Evolutionary conservation across 2,888 invertebrate species (phyloP), one percentile per base, ranked within the genome.

Genomic region (Patella pellucida): DNA sequence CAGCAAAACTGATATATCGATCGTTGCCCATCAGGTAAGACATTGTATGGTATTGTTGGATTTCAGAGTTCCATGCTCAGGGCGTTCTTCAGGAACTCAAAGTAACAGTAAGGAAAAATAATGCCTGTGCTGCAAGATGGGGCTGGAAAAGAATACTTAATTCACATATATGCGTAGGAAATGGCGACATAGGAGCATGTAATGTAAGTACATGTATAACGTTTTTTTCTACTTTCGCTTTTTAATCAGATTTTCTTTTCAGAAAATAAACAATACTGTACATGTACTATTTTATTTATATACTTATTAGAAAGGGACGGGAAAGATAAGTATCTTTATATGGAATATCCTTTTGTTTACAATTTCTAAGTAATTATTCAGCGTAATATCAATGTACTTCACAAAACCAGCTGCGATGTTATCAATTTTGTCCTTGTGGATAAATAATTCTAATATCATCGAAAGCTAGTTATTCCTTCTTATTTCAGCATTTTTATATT

Each of bases 141-240:
- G 84, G 84, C 31, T 79, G 84, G 78, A 80, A 82, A 62, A 76
- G 82, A 15, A 84, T 84, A 67, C 79, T 84, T 27, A 84, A 84
- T 74, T 84, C 84, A 14, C 84, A 84, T 73, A 80, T 84, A 50
- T 84, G 84, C 72, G 84, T 82, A 4, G 84, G 84, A 19, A 81
- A 82, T 72, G 84, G 84, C 0, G 82, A 81, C 54, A 79, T 78
- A 15, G 84, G 84, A 5, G 84, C 84, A 0, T 84, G 84, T 68
- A 84, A 84, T 78, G 83, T 84, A 74, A 79, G 82, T 62, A n/a
- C n/a, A n/a, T n/a, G n/a, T n/a, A 54, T n/a, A 72, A 27, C 15
- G 7, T 4, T 41, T 27, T 31, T 54, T 23, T 62, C n/a, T 23
- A 11, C 5, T 52, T 51, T 19, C 12, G 50, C 16, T n/a, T 69